Base-by-base conservation (phyloP, 2,888 invertebrate genomes). In the Pelosia muscerda region DNA sequence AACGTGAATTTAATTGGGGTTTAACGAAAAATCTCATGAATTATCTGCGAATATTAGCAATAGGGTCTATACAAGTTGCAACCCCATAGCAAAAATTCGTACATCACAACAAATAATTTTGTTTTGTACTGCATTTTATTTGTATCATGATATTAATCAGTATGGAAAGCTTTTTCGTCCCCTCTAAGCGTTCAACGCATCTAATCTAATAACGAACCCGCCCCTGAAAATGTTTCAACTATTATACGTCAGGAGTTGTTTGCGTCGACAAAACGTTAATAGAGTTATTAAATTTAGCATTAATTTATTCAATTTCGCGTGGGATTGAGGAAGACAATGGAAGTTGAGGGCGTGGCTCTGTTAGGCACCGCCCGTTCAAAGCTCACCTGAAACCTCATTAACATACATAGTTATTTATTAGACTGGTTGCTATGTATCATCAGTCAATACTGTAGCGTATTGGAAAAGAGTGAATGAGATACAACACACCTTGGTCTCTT, bases 271-370 rank as follows among this genome's bases (percentile, higher is more conserved):
- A 82, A 88, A 88, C 87, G 87, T 87, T 94, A 94, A 94, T 92
- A 89, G 87, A 92, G 90, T 93, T 94, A 94, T 93, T 93, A 92
- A 92, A 93, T 94, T 94, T 90, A 84, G 77, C 89, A 88, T 90
- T 95, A 95, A 94, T 95, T 94, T 93, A 95, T 95, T 94, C 94
- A 92, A 94, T 95, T 95, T 93, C 75, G 83, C 75, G 74, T 72
- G 84, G 79, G 84, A 75, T 78, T 72, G 81, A 76, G 80, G 82
- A 83, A 90, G 90, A 94, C 92, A 94, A 93, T 90, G 91, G 91
- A 79, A 83, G 88, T 76, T 69, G 75, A 84, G 90, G 94, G 93
- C 92, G 94, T 92, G 78, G 91, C 88, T 56, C 74, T 26, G 58
- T 23, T 26, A 25, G 68, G 84, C 86, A 42, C 89, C 92, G 91